Conservation (phyloP, 2,797 vertebrate species). For the Clarias laeviceps region DNA sequence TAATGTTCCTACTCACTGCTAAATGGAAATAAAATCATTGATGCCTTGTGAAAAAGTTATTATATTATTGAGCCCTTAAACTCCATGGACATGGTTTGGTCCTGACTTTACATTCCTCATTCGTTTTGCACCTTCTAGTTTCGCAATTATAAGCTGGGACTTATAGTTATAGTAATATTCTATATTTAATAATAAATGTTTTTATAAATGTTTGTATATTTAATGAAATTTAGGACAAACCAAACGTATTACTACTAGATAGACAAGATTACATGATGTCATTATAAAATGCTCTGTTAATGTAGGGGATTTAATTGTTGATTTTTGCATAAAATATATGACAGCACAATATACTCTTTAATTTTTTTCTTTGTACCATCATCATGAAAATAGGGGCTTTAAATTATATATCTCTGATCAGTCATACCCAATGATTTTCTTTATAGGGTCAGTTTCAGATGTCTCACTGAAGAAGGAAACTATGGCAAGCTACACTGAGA, state of each 20-base stretch:
- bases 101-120: background rate
- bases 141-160: background rate
- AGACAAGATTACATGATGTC: background rate
- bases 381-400: background rate
- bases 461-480: constrained; percentile 92
- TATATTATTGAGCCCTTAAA: background rate
- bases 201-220: no score
- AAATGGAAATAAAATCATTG: background rate
- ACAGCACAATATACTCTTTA: background rate
- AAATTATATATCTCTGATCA: background rate
- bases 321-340: background rate
- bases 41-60: background rate
- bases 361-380: background rate
- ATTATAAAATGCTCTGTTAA: background rate
- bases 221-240: background rate
- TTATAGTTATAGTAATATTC: background rate
- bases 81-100: background rate
- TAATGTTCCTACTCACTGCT: background rate
- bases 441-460: constrained; percentile 82
- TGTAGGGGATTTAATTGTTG: background rate
- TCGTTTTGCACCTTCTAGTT: background rate
- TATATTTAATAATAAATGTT: background rate
- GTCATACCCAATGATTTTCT: constrained; percentile 4
- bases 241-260: background rate
- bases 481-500: constrained; percentile 75